Conservation (phyloP, 2,113 vertebrate genomes). For the Tyrannus savana region DNA sequence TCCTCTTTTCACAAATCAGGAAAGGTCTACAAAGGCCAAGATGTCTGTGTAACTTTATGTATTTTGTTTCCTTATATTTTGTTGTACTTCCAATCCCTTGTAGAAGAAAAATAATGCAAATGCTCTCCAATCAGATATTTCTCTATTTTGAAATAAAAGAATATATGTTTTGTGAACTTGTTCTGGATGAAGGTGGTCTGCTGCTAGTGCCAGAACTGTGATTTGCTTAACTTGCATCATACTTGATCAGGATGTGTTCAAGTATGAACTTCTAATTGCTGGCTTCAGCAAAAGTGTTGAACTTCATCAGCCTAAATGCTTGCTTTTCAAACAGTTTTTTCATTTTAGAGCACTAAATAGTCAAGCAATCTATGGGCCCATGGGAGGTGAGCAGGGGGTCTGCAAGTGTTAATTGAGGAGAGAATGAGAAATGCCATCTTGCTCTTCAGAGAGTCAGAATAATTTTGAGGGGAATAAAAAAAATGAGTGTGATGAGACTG, state of each 20-base stretch:
- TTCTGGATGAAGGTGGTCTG: slow-evolving; percentile 15
- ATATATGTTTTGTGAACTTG: slow-evolving; percentile 33
- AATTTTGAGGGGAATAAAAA: neutral
- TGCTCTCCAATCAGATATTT: neutral
- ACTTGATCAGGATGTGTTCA: slow-evolving; percentile 15
- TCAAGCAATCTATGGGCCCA: neutral
- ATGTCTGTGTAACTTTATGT: neutral
- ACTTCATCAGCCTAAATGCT: neutral
- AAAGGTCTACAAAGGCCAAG: neutral
- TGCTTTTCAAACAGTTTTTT: neutral
- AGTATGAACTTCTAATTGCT: neutral
- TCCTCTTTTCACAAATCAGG: neutral
- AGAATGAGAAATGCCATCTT: neutral
- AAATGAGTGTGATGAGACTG: slow-evolving; percentile 18
- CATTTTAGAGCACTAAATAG: neutral
- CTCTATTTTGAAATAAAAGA: slow-evolving; percentile 1
- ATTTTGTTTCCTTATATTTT: neutral
- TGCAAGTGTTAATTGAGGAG: neutral
- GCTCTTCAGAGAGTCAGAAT: neutral
- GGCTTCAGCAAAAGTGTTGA: neutral
- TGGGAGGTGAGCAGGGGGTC: neutral
- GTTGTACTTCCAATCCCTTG: neutral
- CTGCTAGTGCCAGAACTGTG: slow-evolving; percentile 17
- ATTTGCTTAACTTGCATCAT: neutral
- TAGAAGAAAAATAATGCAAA: neutral